Evolutionary conservation across 2,113 vertebrate species (phyloP).

Genomic region (Dromas ardeola): DNA sequence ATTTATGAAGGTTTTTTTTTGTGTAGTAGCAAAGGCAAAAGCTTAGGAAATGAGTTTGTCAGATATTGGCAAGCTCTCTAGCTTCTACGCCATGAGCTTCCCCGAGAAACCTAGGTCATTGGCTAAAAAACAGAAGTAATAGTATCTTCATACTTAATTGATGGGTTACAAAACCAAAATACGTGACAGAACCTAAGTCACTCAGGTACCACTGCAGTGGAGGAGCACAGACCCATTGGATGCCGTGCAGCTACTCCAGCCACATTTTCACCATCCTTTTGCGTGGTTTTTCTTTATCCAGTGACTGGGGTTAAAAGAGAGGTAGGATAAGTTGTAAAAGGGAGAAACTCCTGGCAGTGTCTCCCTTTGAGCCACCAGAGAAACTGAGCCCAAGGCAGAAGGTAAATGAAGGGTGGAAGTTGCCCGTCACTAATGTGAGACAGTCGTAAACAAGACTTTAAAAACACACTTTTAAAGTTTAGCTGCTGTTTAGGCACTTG

Average conservation of each 20-base stretch:
- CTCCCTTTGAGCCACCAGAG: background rate
- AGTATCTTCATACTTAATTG: background rate
- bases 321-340: background rate
- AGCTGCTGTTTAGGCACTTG: background rate
- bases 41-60: background rate
- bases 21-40: background rate
- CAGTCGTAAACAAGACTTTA: background rate
- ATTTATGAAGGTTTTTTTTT: background rate
- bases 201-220: background rate
- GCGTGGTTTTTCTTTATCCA: background rate
- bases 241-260: background rate
- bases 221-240: rapidly evolving
- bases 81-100: background rate
- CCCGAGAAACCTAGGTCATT: background rate
- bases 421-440: background rate
- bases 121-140: background rate
- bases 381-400: background rate
- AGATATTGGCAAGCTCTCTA: background rate
- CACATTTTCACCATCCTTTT: background rate
- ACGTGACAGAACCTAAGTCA: background rate
- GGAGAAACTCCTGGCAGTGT: background rate
- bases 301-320: background rate
- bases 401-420: background rate
- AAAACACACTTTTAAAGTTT: background rate
- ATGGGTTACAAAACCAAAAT: background rate